A percentile compares a stretch with the other conserved stretches of the same genome.
Conservation (phyloP, 2,888 invertebrate species). For the Lycaena phlaeas region DNA sequence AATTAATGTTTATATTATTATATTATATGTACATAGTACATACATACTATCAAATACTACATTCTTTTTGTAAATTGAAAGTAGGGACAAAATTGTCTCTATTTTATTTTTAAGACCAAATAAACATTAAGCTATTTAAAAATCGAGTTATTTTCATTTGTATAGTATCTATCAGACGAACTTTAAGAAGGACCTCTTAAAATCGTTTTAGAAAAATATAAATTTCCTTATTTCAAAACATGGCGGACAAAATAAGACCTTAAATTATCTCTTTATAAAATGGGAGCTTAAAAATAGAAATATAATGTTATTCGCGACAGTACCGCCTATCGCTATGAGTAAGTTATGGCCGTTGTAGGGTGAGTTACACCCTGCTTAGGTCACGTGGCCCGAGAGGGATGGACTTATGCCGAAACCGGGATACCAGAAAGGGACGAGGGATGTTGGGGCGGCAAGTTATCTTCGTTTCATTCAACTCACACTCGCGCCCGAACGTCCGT, state of each 20-base stretch:
- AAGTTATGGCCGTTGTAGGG: slow-evolving; percentile 72
- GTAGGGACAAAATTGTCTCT: no score
- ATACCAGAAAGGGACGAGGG: slow-evolving; percentile 42
- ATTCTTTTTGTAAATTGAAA: no score
- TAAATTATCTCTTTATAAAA: slow-evolving; percentile 3
- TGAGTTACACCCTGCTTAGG: slow-evolving; percentile 74
- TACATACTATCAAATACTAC: no score
- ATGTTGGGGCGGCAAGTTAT: slow-evolving; percentile 71
- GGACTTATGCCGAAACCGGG: slow-evolving; percentile 34
- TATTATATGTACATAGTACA: no score
- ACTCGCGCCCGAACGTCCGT: slow-evolving; percentile 71
- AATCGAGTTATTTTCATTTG: no score
- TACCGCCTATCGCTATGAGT: slow-evolving; percentile 73
- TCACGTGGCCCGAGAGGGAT: slow-evolving; percentile 66
- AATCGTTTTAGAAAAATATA: no score
- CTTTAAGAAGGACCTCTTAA: no score
- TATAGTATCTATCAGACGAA: no score
- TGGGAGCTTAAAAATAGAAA: slow-evolving; percentile 31
- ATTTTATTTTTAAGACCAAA: no score
- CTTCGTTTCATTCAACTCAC: slow-evolving; percentile 74
- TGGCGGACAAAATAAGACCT: not conserved
- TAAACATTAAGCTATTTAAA: no score
- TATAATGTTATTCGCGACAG: slow-evolving; percentile 63
- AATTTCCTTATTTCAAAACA: no score
- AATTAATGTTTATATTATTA: no score